A percentile compares a stretch with the other conserved stretches of the same genome.
phyloP scores from a whole-genome alignment of 2,888 invertebrate genomes.

The Lingula anatina region DNA sequence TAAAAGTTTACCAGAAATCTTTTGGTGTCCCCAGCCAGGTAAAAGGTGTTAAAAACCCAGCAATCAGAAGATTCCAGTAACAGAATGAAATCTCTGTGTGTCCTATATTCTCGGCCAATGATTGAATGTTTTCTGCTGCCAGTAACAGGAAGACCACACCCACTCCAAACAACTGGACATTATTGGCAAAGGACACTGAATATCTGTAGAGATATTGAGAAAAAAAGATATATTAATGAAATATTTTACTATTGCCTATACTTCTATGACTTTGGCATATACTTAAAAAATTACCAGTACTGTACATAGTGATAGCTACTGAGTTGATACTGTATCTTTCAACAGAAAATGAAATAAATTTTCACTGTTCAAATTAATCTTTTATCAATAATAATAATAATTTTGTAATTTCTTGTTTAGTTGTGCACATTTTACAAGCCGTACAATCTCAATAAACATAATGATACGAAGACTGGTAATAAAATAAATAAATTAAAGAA shows the following conservation, averaged over 20 bases:
- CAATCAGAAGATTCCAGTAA: conserved; percentile 75
- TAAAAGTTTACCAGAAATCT: conserved; percentile 77
- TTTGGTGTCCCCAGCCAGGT: conserved; percentile 88
- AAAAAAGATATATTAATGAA: background rate
- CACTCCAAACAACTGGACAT: conserved; percentile 65
- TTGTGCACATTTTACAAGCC: too few species aligned
- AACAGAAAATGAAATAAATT: background rate
- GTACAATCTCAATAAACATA: too few species aligned
- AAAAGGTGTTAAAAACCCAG: conserved; percentile 69
- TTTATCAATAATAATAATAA: too few species aligned
- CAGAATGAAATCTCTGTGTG: conserved; percentile 66
- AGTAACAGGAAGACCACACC: conserved; percentile 63
- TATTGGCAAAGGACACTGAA: conserved; percentile 60
- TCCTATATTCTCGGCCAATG: conserved; percentile 60
- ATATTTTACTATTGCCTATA: background rate
- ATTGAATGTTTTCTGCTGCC: conserved; percentile 68
- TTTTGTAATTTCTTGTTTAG: too few species aligned
- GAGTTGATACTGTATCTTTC: conserved; percentile 1
- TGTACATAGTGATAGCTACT: background rate
- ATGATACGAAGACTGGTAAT: too few species aligned
- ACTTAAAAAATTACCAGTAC: background rate
- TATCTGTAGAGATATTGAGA: background rate
- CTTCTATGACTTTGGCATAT: background rate
- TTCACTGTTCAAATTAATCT: too few species aligned
- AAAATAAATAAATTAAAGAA: too few species aligned